Percentiles rank a stretch among this genome's conserved stretches.
Conservation (phyloP, 2,113 vertebrate species). For the Chamaetylas fuelleborni region DNA sequence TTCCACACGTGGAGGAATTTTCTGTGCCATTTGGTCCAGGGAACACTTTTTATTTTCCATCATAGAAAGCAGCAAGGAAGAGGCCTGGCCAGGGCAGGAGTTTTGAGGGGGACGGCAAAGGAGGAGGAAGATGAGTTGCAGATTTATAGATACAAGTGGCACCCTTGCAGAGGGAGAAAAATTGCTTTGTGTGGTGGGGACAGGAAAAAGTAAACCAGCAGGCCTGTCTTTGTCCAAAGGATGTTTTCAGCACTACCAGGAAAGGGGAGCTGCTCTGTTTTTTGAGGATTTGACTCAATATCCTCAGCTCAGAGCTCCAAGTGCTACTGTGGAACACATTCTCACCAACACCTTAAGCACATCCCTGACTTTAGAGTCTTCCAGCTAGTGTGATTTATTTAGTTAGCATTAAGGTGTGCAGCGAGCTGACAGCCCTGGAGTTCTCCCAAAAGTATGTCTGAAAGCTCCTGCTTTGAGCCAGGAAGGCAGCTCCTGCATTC, state of each 20-base stretch:
- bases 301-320: not conserved
- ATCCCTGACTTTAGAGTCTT: not conserved
- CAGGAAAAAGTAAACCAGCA: not conserved
- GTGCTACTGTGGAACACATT: not conserved
- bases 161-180: not conserved
- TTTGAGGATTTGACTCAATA: not conserved
- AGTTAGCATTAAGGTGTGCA: not conserved
- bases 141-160: fast-evolving
- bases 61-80: not conserved
- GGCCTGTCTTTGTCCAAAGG: no score
- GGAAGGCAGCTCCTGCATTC: not conserved
- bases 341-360: not conserved
- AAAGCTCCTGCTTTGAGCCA: not conserved
- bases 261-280: not conserved
- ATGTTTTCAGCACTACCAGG: not conserved
- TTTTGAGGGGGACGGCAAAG: not conserved
- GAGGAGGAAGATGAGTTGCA: not conserved
- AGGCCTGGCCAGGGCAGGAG: not conserved
- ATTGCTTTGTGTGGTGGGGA: not conserved
- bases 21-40: not conserved
- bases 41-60: not conserved
- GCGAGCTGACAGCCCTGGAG: not conserved
- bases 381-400: not conserved
- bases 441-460: not conserved
- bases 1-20: not conserved